A percentile compares a stretch with the other conserved stretches of the same genome.
Evolutionary conservation across 2,797 vertebrate species (phyloP).

Genomic region (Phoebastria nigripes): DNA sequence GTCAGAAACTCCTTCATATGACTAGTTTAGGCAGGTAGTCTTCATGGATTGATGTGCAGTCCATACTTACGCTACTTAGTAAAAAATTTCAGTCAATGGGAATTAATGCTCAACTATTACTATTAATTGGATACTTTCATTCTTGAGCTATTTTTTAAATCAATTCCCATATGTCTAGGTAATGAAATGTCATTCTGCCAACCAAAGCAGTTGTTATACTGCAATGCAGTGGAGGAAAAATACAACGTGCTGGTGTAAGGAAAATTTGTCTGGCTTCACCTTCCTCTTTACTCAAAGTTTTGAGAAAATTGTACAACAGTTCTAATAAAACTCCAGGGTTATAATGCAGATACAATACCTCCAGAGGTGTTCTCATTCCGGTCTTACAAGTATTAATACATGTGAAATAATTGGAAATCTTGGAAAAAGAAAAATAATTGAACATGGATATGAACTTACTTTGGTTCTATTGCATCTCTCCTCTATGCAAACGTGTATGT

Average conservation of each 20-base stretch:
- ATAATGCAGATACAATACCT: neutral
- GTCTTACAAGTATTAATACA: neutral
- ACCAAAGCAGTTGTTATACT: constrained; percentile 42
- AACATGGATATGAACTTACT: neutral
- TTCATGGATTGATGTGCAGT: neutral
- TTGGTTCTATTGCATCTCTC: neutral
- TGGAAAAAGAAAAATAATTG: neutral
- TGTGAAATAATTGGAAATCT: neutral
- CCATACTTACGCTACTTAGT: neutral
- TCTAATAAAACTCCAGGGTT: neutral
- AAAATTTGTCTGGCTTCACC: constrained; percentile 11
- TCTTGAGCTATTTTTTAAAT: neutral
- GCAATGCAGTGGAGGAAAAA: constrained; percentile 41
- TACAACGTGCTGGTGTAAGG: constrained; percentile 8
- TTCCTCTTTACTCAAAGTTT: neutral
- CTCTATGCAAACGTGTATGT: neutral
- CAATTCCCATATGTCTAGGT: constrained; percentile 11
- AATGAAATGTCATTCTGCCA: constrained; percentile 52
- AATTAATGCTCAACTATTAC: neutral
- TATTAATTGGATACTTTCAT: neutral
- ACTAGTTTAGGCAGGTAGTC: neutral
- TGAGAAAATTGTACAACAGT: neutral
- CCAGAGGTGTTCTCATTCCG: neutral
- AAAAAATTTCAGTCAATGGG: neutral
- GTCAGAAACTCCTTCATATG: neutral